Conservation (phyloP, 2,113 vertebrate species). For the Salvelinus fontinalis region DNA sequence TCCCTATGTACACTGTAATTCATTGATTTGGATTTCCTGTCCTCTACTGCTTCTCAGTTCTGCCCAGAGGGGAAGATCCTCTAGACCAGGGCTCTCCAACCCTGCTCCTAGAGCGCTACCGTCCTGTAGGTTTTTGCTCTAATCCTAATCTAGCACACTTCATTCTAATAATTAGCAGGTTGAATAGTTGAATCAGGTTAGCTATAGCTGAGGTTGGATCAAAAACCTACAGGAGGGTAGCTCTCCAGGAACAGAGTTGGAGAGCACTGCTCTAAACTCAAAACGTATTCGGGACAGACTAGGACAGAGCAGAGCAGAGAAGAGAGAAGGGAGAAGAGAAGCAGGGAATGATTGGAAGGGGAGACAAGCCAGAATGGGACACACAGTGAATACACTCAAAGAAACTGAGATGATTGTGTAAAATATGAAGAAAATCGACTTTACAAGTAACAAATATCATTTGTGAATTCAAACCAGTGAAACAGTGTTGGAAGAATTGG, state of each 20-base stretch:
- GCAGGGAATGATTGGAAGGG: not conserved
- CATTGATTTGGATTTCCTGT: slow-evolving; percentile 31
- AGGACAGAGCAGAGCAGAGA: slow-evolving; percentile 20
- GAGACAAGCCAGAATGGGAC: not conserved
- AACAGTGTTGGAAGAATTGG: not conserved
- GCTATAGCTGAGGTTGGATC: too few species aligned
- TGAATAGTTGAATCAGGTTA: too few species aligned
- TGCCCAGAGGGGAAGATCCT: slow-evolving; percentile 30
- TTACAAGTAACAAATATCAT: not conserved
- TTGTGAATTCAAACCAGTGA: slow-evolving; percentile 3
- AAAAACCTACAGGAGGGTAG: too few species aligned
- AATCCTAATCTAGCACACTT: too few species aligned
- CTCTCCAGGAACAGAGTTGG: too few species aligned
- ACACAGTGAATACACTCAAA: slow-evolving; percentile 16
- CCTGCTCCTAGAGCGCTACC: too few species aligned
- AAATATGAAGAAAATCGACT: not conserved
- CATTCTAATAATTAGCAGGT: too few species aligned
- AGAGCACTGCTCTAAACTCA: too few species aligned
- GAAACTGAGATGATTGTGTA: too few species aligned
- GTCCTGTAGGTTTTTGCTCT: too few species aligned
- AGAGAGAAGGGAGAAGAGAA: not conserved
- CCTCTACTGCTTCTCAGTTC: slow-evolving; percentile 20
- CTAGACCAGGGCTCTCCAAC: not conserved
- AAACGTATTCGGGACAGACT: slow-evolving; percentile 62
- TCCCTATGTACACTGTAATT: slow-evolving; percentile 31